Conservation (phyloP, 2,113 vertebrate species). For the Enhydra lutris region DNA sequence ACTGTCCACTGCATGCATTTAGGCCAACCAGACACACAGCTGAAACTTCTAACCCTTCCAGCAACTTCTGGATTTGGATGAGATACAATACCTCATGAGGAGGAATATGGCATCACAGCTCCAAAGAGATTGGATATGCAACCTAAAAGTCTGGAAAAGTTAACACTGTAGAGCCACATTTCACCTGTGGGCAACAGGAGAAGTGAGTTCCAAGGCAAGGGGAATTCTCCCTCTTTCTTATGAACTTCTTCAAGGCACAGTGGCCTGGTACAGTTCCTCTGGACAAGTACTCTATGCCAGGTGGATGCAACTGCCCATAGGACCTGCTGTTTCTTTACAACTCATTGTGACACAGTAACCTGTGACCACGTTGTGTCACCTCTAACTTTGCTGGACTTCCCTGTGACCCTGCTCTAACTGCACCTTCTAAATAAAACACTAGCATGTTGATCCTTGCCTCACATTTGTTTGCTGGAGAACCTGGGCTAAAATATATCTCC, state of each 20-base stretch:
- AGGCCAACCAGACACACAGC: not conserved
- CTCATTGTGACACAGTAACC: not conserved
- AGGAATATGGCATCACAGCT: not conserved
- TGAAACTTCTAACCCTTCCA: not conserved
- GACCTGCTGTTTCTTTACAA: not conserved
- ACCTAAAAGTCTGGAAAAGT: not conserved
- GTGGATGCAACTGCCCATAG: not conserved
- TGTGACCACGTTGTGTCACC: not conserved
- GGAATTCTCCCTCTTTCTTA: not conserved
- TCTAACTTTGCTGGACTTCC: not conserved
- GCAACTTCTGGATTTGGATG: not conserved
- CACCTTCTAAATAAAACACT: not conserved
- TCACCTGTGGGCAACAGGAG: not conserved
- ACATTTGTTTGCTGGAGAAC: not conserved
- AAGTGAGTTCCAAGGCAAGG: not conserved
- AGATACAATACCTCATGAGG: not conserved
- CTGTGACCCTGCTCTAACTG: not conserved
- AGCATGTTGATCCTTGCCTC: not conserved
- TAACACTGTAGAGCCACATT: not conserved
- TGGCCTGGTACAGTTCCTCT: no score
- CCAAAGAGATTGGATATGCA: not conserved
- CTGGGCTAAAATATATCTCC: not conserved
- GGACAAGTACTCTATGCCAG: not conserved
- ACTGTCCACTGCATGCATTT: not conserved
- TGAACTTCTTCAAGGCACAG: not conserved